These are phyloP conservation scores for Hyperopisus bebe DNA, from an alignment of 2,113 vertebrate species.

Conservation along the genomic window DNA sequence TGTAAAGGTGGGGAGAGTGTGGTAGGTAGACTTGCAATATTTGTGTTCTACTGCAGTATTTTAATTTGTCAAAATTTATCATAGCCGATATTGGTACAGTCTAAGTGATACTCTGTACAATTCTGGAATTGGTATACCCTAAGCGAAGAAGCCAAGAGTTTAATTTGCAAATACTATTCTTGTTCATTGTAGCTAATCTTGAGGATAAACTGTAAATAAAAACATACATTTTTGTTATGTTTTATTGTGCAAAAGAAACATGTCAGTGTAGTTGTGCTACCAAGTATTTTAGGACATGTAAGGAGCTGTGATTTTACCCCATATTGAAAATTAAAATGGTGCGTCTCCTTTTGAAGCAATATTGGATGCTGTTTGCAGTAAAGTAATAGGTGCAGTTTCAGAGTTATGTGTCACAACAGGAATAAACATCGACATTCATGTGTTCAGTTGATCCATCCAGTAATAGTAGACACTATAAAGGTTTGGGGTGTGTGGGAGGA, in stretches of 20 bases:
- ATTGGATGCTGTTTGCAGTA: background rate
- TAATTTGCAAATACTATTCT: background rate
- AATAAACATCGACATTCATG: background rate
- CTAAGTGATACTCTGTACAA: background rate
- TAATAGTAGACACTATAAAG: background rate
- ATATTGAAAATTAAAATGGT: background rate
- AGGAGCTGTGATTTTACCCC: background rate
- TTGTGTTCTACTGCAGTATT: background rate
- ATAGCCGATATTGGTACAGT: background rate
- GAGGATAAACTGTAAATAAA: background rate
- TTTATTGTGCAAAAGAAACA: background rate
- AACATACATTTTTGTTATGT: background rate
- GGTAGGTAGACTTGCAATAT: background rate
- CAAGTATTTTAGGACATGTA: background rate
- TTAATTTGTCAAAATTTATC: background rate
- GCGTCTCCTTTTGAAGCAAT: background rate
- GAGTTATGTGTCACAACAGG: background rate
- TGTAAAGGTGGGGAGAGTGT: no score
- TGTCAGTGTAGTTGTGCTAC: background rate
- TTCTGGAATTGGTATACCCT: background rate
- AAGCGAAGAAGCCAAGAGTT: background rate
- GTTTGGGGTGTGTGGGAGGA: background rate
- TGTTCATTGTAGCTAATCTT: background rate
- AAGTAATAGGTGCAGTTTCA: background rate
- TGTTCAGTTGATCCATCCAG: background rate